These are phyloP conservation scores for Tolypeutes matacus DNA, from an alignment of 2,797 vertebrate species.

Conservation along the genomic window DNA sequence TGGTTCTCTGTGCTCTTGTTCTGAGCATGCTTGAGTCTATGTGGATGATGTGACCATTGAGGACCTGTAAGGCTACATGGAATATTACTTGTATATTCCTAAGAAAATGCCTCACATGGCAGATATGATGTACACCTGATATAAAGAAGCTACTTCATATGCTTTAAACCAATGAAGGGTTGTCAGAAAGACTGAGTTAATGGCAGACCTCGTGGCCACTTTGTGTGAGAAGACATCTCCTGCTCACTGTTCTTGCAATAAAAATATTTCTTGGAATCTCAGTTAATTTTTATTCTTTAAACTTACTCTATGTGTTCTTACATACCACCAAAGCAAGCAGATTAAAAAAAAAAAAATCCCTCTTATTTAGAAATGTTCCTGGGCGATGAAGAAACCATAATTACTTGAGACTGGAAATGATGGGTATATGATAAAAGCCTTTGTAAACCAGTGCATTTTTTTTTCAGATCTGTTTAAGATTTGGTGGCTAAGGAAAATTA, in stretches of 20 bases:
- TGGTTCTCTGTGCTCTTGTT: constrained; percentile 96
- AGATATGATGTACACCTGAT: constrained; percentile 99
- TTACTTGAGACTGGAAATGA: constrained; percentile 37
- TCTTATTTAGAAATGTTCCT: constrained; percentile 67
- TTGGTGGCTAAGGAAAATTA: constrained; percentile 65
- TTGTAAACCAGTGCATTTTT: neutral
- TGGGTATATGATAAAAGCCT: constrained; percentile 28
- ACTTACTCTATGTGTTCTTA: constrained; percentile 65
- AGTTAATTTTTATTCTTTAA: constrained; percentile 84
- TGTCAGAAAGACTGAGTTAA: constrained; percentile 79
- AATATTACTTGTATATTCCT: constrained; percentile 97
- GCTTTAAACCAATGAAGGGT: constrained; percentile 82
- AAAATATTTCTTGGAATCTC: constrained; percentile 87
- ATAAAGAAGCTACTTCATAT: constrained; percentile 13
- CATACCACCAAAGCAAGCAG: constrained; percentile 44
- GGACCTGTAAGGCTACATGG: constrained; percentile 98
- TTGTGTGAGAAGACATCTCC: constrained; percentile 81
- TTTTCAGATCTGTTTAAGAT: constrained; percentile 54
- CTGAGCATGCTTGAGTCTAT: constrained; percentile 95
- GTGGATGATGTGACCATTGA: constrained; percentile 99
- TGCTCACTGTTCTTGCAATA: constrained; percentile 89
- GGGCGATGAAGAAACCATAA: constrained; percentile 61
- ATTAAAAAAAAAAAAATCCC: constrained; percentile 49
- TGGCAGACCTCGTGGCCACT: constrained; percentile 76
- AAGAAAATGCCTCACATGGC: constrained; percentile 99